Conservation (phyloP, 2,888 invertebrate species). For the Apamea sordens region DNA sequence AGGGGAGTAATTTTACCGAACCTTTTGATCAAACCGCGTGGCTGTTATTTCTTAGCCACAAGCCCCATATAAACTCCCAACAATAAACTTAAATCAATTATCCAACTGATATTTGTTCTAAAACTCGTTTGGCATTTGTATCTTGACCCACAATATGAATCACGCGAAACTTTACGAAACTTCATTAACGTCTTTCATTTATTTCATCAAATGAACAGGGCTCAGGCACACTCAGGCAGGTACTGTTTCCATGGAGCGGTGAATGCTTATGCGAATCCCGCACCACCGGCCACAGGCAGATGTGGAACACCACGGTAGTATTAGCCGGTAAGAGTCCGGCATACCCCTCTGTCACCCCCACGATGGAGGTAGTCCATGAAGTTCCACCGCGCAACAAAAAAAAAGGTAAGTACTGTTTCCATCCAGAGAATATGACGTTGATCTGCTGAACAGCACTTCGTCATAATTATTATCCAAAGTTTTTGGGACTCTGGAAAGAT, state of each 20-base stretch:
- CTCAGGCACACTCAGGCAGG: not conserved
- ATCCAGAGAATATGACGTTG: slow-evolving; percentile 10
- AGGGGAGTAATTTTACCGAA: too few relatives aligned
- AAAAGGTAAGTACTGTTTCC: slow-evolving; percentile 9
- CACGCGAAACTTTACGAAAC: slow-evolving; percentile 19
- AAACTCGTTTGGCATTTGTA: slow-evolving; percentile 8
- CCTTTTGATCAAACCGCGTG: too few relatives aligned
- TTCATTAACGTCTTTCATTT: slow-evolving; percentile 33
- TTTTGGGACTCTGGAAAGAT: slow-evolving; percentile 42
- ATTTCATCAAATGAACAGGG: slow-evolving; percentile 24
- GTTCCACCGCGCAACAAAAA: too few relatives aligned
- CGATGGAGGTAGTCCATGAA: too few relatives aligned
- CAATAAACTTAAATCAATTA: slow-evolving; percentile 1
- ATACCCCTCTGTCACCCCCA: too few relatives aligned
- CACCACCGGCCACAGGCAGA: too few relatives aligned
- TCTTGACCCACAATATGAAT: slow-evolving; percentile 19
- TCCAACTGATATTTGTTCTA: slow-evolving; percentile 1
- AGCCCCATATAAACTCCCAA: not conserved
- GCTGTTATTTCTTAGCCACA: too few relatives aligned
- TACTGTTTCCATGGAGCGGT: slow-evolving; percentile 11
- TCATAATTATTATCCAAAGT: slow-evolving; percentile 55
- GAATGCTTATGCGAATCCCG: too few relatives aligned
- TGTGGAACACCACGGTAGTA: too few relatives aligned
- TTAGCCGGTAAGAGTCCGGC: too few relatives aligned
- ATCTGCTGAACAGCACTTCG: slow-evolving; percentile 35